phyloP scores from a whole-genome alignment of 2,113 vertebrate species.

The Cinclus mexicanus region DNA sequence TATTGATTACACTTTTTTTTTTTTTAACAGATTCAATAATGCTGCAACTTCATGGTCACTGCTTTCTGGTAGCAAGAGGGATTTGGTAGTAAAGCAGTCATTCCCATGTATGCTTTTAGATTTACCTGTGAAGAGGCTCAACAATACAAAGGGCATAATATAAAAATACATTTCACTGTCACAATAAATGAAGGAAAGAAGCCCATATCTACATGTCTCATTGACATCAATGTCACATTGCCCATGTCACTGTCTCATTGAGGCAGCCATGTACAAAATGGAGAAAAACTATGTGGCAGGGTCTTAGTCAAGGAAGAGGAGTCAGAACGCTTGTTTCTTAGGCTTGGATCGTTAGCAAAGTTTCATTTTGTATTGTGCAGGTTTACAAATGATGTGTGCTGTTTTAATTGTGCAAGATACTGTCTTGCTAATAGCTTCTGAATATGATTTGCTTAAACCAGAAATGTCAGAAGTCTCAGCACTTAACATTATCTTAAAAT shows the following conservation, averaged over 20 bases:
- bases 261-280: neutral
- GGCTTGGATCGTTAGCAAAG: neutral
- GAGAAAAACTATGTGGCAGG: neutral
- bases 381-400: neutral
- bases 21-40: neutral
- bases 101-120: neutral
- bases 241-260: neutral
- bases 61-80: neutral
- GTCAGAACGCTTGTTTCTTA: neutral
- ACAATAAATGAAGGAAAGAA: neutral
- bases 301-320: neutral
- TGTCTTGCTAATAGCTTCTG: neutral
- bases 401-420: neutral
- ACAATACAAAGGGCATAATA: neutral
- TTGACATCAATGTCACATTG: neutral
- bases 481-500: neutral
- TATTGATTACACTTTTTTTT: neutral
- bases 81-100: neutral
- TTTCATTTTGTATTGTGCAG: neutral
- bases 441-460: neutral
- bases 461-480: neutral
- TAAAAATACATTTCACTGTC: neutral
- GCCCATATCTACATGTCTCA: neutral
- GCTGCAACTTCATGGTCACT: neutral
- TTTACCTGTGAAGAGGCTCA: neutral